Evolutionary conservation across 2,113 vertebrate genomes (phyloP).

Genomic region (Daubentonia madagascariensis): DNA sequence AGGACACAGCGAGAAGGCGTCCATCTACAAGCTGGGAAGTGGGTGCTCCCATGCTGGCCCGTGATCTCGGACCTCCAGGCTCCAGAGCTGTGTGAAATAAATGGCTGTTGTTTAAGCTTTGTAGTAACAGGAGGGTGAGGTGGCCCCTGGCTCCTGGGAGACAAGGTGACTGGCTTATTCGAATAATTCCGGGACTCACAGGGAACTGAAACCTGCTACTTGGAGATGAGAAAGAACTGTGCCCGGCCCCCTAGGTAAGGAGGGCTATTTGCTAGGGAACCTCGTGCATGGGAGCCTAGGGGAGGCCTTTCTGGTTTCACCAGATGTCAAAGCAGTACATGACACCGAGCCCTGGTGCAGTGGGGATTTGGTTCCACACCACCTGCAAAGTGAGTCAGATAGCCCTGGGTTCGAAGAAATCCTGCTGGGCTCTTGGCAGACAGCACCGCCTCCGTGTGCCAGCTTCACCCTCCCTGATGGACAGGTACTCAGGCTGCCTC

Average conservation of each 20-base stretch:
- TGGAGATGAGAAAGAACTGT: neutral
- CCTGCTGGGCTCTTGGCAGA: too few species aligned
- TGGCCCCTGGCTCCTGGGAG: neutral
- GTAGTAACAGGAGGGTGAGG: neutral
- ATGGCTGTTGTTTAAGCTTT: neutral
- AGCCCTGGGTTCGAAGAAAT: neutral
- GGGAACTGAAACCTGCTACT: neutral
- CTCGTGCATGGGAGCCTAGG: neutral
- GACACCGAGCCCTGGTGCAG: too few species aligned
- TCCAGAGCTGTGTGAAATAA: neutral
- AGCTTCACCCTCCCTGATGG: neutral
- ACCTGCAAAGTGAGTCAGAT: neutral
- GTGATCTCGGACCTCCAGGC: neutral
- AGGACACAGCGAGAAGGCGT: too few species aligned
- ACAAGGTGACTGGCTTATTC: too few species aligned
- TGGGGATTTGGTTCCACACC: rapidly evolving
- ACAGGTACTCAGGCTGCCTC: neutral
- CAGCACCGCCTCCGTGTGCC: neutral
- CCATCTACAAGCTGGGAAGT: neutral
- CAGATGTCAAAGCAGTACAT: neutral
- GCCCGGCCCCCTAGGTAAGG: neutral
- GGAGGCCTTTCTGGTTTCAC: neutral
- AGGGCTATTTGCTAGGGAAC: too few species aligned
- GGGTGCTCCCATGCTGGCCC: too few species aligned
- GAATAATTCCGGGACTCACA: neutral